Percentiles rank a stretch among this genome's conserved stretches.
Evolutionary conservation across 1,140 invertebrate genomes (phyloP).

Genomic region (Anagrus nilaparvatae): DNA sequence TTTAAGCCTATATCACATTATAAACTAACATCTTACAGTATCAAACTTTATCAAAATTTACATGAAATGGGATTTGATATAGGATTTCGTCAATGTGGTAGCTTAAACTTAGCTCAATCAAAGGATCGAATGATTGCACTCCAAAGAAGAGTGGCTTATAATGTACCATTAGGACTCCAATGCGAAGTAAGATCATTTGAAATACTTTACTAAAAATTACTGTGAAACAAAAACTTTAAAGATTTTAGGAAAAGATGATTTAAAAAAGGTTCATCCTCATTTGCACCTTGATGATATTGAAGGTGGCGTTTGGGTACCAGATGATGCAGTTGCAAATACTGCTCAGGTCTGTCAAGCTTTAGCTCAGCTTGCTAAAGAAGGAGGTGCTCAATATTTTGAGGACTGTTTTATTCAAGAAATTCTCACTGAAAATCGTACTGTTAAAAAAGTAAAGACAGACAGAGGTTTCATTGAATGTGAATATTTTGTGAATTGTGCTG

Average conservation of each 20-base stretch:
- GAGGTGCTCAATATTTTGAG: slow-evolving; percentile 52
- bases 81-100: slow-evolving; percentile 56
- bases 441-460: slow-evolving; percentile 50
- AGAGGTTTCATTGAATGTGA: slow-evolving; percentile 54
- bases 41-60: slow-evolving; percentile 51
- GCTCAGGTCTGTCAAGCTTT: slow-evolving; percentile 50
- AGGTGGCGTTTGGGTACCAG: slow-evolving; percentile 64
- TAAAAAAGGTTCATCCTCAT: slow-evolving; percentile 49
- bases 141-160: slow-evolving; percentile 49
- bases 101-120: slow-evolving; percentile 60
- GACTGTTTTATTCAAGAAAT: slow-evolving; percentile 50
- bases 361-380: slow-evolving; percentile 47
- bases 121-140: slow-evolving; percentile 58
- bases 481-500: slow-evolving; percentile 65
- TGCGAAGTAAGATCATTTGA: slow-evolving; percentile 45
- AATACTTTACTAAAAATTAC: too few species aligned
- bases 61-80: slow-evolving; percentile 53
- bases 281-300: slow-evolving; percentile 56
- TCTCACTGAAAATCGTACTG: slow-evolving; percentile 46
- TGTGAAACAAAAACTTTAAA: slow-evolving; percentile 23
- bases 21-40: slow-evolving; percentile 50
- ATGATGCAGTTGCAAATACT: slow-evolving; percentile 60
- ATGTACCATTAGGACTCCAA: slow-evolving; percentile 45
- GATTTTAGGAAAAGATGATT: slow-evolving; percentile 34
- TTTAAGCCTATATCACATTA: slow-evolving; percentile 50